These are phyloP conservation scores for Oxystoma pomonae DNA, from an alignment of 2,888 invertebrate genomes.

Conservation along the genomic window DNA sequence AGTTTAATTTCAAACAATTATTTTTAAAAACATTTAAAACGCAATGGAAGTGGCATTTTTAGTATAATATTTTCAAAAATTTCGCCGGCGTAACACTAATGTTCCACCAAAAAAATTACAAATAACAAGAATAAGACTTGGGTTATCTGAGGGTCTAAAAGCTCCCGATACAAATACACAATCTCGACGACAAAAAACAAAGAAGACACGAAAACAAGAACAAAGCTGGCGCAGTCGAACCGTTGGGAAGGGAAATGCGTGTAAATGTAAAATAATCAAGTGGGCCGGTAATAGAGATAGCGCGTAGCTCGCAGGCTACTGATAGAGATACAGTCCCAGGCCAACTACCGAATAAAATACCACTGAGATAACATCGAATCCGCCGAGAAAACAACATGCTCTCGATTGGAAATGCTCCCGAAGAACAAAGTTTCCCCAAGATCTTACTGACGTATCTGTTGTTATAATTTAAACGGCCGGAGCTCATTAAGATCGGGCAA, in stretches of 20 bases:
- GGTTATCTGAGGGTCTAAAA: no score
- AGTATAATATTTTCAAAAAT: no score
- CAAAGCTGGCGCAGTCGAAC: neutral
- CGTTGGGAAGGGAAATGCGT: constrained; percentile 39
- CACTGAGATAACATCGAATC: constrained; percentile 45
- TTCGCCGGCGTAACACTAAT: no score
- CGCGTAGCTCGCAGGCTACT: constrained; percentile 41
- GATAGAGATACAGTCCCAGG: constrained; percentile 44
- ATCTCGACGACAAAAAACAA: no score
- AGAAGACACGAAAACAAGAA: neutral
- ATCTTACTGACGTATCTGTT: neutral
- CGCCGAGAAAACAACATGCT: constrained; percentile 44
- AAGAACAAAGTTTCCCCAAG: neutral
- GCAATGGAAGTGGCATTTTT: no score
- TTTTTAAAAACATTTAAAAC: no score
- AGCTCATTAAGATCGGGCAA: neutral
- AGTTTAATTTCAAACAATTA: no score
- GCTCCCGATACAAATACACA: no score
- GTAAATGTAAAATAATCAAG: constrained; percentile 48
- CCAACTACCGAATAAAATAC: constrained; percentile 49
- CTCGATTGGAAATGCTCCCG: constrained; percentile 43
- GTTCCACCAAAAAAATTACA: no score
- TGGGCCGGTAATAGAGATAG: constrained; percentile 46
- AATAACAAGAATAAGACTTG: no score
- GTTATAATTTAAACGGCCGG: neutral